These are phyloP conservation scores for Microtus montanus DNA, from an alignment of 2,113 vertebrate species.

Conservation along the genomic window DNA sequence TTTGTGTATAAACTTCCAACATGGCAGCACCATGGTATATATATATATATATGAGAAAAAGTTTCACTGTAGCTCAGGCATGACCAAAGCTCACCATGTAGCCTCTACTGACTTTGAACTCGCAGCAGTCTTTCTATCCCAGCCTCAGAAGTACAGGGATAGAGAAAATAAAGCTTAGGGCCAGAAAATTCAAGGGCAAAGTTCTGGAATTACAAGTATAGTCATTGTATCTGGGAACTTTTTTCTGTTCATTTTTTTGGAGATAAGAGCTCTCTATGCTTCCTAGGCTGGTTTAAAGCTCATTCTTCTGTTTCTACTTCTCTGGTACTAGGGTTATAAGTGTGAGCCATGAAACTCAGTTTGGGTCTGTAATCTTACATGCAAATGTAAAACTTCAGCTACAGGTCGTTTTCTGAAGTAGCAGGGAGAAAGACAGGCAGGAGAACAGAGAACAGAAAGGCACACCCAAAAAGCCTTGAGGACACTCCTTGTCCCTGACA, in stretches of 20 bases:
- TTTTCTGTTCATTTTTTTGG: fast-evolving
- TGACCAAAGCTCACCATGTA: background rate
- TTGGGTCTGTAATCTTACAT: background rate
- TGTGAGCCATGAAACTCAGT: background rate
- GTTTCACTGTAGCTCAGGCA: background rate
- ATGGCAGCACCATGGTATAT: background rate
- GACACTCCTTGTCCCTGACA: background rate
- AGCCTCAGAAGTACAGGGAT: background rate
- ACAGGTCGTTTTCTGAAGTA: background rate
- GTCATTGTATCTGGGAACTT: background rate
- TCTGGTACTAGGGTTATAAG: background rate
- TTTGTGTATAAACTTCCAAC: background rate
- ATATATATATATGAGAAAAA: background rate
- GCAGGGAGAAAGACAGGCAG: background rate
- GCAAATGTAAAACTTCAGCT: background rate
- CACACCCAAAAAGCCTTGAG: background rate
- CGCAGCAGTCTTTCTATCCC: background rate
- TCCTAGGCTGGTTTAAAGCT: background rate
- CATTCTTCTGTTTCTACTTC: background rate
- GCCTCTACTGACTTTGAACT: background rate
- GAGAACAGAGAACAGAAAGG: background rate
- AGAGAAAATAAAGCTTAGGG: background rate
- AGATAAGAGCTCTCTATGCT: background rate
- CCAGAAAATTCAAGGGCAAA: background rate
- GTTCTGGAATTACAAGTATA: background rate